Percentiles rank a stretch among this genome's conserved stretches.
These are phyloP conservation scores for Trisateles emortualis DNA, from an alignment of 2,888 invertebrate species.

Conservation along the genomic window DNA sequence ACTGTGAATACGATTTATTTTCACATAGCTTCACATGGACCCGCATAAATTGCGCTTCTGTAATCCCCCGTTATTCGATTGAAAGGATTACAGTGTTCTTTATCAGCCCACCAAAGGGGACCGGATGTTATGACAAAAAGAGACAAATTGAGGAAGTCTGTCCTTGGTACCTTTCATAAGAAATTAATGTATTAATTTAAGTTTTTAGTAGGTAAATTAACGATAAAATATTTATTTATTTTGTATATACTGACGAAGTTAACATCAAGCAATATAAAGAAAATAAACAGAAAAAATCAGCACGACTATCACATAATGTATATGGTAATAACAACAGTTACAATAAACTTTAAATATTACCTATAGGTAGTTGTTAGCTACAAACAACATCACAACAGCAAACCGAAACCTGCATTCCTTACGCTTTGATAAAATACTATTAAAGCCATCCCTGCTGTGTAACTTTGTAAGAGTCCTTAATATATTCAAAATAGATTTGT, in stretches of 20 bases:
- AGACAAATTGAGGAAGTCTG: slow-evolving; percentile 71
- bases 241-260: too few relatives aligned
- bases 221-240: too few relatives aligned
- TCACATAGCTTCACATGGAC: slow-evolving; percentile 49
- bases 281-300: too few relatives aligned
- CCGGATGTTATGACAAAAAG: slow-evolving; percentile 52
- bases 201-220: slow-evolving; percentile 9
- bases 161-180: slow-evolving; percentile 31
- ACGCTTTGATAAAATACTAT: not conserved
- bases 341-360: too few relatives aligned
- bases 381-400: not conserved
- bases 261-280: too few relatives aligned
- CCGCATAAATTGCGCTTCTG: slow-evolving; percentile 64
- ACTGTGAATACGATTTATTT: slow-evolving; percentile 23
- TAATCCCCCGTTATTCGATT: slow-evolving; percentile 73
- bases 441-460: not conserved
- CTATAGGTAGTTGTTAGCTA: too few relatives aligned
- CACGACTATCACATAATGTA: too few relatives aligned
- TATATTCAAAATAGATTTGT: slow-evolving; percentile 52
- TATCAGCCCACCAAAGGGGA: slow-evolving; percentile 67
- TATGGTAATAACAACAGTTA: too few relatives aligned
- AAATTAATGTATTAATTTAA: slow-evolving; percentile 30
- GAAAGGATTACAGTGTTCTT: slow-evolving; percentile 77
- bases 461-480: slow-evolving; percentile 14
- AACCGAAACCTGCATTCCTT: not conserved